Conservation (phyloP, 2,113 vertebrate genomes). For the Monopterus albus region DNA sequence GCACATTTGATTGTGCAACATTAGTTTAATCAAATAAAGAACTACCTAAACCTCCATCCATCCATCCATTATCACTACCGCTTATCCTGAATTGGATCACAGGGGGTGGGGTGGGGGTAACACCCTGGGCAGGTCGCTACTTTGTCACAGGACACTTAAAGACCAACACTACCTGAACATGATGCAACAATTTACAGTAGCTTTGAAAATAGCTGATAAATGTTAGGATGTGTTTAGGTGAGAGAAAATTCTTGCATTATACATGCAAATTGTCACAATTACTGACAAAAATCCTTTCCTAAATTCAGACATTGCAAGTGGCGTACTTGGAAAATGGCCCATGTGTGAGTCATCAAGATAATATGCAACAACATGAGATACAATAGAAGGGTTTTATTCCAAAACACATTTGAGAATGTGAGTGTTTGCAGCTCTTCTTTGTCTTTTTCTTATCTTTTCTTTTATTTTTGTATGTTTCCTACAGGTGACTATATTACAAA, state of each 20-base stretch:
- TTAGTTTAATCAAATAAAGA: conserved; percentile 37
- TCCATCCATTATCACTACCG: too few relatives aligned
- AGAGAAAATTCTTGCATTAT: neutral
- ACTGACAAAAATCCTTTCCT: conserved; percentile 42
- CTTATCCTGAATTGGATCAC: too few relatives aligned
- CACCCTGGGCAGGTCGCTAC: too few relatives aligned
- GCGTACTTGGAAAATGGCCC: conserved; percentile 42
- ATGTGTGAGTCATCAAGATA: conserved; percentile 49
- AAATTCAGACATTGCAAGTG: conserved; percentile 52
- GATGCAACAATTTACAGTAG: neutral
- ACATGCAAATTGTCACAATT: conserved; percentile 37
- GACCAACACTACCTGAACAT: conserved; percentile 5
- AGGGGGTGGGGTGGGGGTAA: too few relatives aligned
- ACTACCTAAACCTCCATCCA: too few relatives aligned
- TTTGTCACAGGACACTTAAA: too few relatives aligned
- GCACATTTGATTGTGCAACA: conserved; percentile 44
- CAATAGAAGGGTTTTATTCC: conserved; percentile 18
- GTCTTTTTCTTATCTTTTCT: accelerated
- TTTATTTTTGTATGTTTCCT: neutral
- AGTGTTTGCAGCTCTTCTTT: neutral
- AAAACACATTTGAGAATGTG: conserved; percentile 15
- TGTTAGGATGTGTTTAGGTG: neutral
- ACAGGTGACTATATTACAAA: neutral
- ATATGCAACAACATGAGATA: conserved; percentile 55
- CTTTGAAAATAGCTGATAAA: neutral